Conservation (phyloP, 2,797 vertebrate genomes). For the Mormyrus proboscirostris region DNA sequence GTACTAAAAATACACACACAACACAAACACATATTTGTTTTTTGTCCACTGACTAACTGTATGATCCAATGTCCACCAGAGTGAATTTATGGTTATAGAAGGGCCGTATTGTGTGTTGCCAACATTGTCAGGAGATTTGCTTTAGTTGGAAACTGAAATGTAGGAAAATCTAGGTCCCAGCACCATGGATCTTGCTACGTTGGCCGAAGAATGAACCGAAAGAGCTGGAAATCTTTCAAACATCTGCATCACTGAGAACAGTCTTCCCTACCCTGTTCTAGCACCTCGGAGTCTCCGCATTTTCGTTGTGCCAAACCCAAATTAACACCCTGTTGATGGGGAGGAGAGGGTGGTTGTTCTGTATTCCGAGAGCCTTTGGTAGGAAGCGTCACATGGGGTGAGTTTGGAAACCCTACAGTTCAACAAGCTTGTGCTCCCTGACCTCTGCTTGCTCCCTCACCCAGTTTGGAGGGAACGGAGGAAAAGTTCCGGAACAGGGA, state of each 20-base stretch:
- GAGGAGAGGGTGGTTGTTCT: neutral
- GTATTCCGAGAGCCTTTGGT: neutral
- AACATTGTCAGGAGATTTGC: neutral
- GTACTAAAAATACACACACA: neutral
- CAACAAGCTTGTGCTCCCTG: neutral
- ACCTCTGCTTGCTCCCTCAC: slow-evolving; percentile 5
- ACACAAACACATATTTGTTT: neutral
- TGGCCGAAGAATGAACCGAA: neutral
- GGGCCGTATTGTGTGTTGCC: neutral
- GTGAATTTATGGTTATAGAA: neutral
- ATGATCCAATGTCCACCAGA: neutral
- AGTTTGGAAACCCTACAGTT: neutral
- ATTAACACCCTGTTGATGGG: neutral
- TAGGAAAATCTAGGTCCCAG: neutral
- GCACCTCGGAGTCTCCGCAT: neutral
- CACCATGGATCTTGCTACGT: neutral
- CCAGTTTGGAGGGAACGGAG: slow-evolving; percentile 92
- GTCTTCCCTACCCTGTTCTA: neutral
- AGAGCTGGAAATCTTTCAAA: neutral
- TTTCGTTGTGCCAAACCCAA: neutral
- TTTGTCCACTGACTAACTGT: neutral
- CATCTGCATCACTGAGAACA: neutral
- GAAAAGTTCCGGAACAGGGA: slow-evolving; percentile 93
- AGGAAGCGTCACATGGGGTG: neutral
- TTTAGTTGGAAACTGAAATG: neutral